Conservation (phyloP, 1,140 invertebrate species). For the Parapsyche elsis region DNA sequence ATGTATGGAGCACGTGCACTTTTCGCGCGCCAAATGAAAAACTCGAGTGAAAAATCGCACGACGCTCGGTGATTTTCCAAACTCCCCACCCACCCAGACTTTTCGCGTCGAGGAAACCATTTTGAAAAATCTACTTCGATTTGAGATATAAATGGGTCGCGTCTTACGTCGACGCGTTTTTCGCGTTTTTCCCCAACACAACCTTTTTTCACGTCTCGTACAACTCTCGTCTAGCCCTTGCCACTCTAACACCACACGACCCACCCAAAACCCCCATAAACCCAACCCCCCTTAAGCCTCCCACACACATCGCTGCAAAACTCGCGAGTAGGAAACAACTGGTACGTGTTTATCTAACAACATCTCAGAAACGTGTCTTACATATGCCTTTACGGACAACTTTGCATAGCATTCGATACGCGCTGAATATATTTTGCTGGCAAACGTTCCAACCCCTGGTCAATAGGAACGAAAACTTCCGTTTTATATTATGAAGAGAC, state of each 20-base stretch:
- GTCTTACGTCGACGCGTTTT: conserved; percentile 6
- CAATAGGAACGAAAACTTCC: not conserved
- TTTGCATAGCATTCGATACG: not conserved
- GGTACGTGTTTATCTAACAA: conserved; percentile 19
- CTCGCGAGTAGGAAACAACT: not conserved
- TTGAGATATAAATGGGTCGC: conserved; percentile 1
- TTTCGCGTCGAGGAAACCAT: not conserved
- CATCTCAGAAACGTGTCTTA: conserved; percentile 15
- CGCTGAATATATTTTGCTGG: not conserved
- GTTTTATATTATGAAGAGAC: not conserved
- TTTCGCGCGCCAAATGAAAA: not conserved
- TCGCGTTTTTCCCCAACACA: not conserved
- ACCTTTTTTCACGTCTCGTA: conserved; percentile 3
- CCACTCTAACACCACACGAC: not conserved
- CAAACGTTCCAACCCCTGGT: not conserved
- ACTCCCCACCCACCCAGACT: too few relatives aligned
- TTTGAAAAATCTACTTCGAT: not conserved
- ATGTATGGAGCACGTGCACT: not conserved
- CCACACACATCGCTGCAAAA: not conserved
- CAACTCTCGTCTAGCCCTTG: not conserved
- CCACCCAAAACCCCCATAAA: too few relatives aligned
- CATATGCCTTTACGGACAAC: conserved; percentile 12
- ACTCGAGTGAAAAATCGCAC: not conserved
- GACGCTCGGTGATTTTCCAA: too few relatives aligned
- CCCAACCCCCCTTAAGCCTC: not conserved